Percentiles rank a stretch among this genome's conserved stretches.
Evolutionary conservation across 2,797 vertebrate genomes (phyloP).

Genomic region (Glossophaga mutica): DNA sequence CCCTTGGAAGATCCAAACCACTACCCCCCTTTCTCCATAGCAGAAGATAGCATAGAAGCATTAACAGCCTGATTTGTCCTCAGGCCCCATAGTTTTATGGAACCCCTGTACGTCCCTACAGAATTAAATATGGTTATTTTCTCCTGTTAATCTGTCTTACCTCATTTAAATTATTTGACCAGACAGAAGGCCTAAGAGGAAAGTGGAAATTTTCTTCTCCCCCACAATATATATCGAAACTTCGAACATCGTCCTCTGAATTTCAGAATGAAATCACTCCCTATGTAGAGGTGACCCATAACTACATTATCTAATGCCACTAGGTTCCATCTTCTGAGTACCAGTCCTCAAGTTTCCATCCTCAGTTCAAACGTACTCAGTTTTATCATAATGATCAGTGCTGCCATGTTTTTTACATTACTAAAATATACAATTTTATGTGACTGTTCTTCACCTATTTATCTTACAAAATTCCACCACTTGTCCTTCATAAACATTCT

Average conservation of each 20-base stretch:
- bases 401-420: not conserved
- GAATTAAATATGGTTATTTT: not conserved
- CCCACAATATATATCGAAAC: not conserved
- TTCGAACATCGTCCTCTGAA: not conserved
- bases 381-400: not conserved
- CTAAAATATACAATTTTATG: not conserved
- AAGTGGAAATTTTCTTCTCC: not conserved
- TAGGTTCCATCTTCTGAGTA: not conserved
- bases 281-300: not conserved
- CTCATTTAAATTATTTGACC: not conserved
- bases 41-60: not conserved
- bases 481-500: not conserved
- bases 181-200: not conserved
- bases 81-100: not conserved
- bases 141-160: not conserved
- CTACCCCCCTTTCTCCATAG: not conserved
- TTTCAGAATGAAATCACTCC: not conserved
- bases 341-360: not conserved
- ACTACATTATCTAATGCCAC: not conserved
- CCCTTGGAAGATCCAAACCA: not conserved
- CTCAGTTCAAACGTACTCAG: not conserved
- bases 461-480: not conserved
- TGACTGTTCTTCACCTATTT: not conserved
- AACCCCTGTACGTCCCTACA: not conserved
- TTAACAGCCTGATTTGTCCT: not conserved